phyloP scores from a whole-genome alignment of 2,797 vertebrate species.

The Eulemur rubriventer region DNA sequence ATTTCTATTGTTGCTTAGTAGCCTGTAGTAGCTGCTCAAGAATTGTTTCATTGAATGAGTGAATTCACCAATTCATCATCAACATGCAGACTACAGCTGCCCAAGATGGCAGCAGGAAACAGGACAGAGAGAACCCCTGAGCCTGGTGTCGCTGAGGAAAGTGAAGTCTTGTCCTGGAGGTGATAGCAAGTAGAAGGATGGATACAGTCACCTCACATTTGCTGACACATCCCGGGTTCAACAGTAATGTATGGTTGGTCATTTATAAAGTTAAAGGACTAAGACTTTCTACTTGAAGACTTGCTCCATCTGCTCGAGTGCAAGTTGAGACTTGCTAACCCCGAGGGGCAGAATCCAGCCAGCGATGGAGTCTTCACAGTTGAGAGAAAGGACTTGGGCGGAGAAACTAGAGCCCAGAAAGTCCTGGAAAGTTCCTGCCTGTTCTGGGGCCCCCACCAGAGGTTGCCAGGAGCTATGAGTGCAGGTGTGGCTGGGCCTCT shows the following conservation, averaged over 20 bases:
- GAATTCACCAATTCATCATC: neutral
- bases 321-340: neutral
- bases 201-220: accelerated
- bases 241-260: neutral
- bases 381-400: neutral
- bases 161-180: neutral
- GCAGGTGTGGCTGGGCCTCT: accelerated
- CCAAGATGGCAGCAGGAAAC: neutral
- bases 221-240: neutral
- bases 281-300: neutral
- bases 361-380: neutral
- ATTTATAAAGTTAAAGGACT: neutral
- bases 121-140: neutral
- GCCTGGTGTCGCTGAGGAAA: neutral
- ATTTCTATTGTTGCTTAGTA: neutral
- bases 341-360: neutral
- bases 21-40: neutral
- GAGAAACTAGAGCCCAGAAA: neutral
- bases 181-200: neutral
- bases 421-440: neutral
- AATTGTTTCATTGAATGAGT: neutral
- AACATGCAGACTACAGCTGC: neutral
- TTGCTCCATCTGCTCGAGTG: neutral
- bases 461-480: neutral
- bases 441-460: neutral